A percentile compares a stretch with the other conserved stretches of the same genome.
Conservation (phyloP, 2,113 vertebrate genomes). For the Ranitomeya variabilis region DNA sequence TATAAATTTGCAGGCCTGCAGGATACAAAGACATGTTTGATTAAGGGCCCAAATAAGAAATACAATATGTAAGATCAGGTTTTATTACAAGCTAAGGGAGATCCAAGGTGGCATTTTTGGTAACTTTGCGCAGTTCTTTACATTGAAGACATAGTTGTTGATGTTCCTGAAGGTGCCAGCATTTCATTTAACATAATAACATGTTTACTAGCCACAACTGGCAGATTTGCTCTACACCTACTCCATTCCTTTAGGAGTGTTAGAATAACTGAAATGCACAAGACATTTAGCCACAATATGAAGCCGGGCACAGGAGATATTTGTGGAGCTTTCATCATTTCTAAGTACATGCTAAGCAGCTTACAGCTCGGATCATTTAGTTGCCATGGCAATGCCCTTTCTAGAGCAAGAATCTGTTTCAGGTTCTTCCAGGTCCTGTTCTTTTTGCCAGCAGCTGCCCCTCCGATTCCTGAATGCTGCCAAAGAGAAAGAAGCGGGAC, state of each 20-base stretch:
- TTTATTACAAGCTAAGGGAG: too few relatives aligned
- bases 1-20: too few relatives aligned
- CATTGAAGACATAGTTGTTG: background rate
- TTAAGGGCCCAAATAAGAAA: too few relatives aligned
- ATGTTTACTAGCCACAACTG: background rate
- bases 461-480: constrained; percentile 95
- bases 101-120: too few relatives aligned
- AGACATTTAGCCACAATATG: background rate
- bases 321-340: constrained; percentile 66
- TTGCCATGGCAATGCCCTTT: constrained; percentile 94
- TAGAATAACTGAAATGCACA: background rate
- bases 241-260: background rate
- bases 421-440: constrained; percentile 99
- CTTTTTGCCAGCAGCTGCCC: constrained; percentile 96
- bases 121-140: too few relatives aligned
- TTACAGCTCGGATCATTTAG: constrained; percentile 93
- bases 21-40: too few relatives aligned
- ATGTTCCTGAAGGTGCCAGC: background rate
- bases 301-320: constrained; percentile 55
- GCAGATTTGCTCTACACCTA: background rate
- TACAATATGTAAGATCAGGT: too few relatives aligned
- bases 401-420: constrained; percentile 94
- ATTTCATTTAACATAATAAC: background rate
- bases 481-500: constrained; percentile 60
- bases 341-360: constrained; percentile 71